Evolutionary conservation across 2,888 invertebrate species (phyloP), one percentile per base, ranked within the genome.

Genomic region (Litoditis marina): DNA sequence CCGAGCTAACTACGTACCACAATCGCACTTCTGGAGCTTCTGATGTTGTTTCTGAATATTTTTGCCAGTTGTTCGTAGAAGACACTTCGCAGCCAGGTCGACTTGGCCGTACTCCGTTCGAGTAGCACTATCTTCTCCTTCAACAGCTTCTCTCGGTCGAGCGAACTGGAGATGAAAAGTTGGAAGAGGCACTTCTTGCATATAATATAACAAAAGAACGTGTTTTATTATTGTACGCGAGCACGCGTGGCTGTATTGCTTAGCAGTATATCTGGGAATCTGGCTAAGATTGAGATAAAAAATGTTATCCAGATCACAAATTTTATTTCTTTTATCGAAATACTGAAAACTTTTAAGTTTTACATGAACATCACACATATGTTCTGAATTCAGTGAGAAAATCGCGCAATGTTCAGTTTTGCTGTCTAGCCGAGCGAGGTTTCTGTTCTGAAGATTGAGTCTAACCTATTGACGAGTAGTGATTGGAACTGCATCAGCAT

Each of bases 401-500:
- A 39, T 39, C 13, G n/a, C 19, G 19, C 8, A 44, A 19, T 44
- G 19, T 25, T 44, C 44, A 5, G 44, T 5, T 8, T n/a, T n/a
- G n/a, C n/a, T n/a, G n/a, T n/a, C n/a, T n/a, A n/a, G n/a, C n/a
- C n/a, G n/a, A n/a, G n/a, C n/a, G n/a, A n/a, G n/a, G n/a, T n/a
- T n/a, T n/a, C n/a, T n/a, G n/a, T n/a, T n/a, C n/a, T n/a, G n/a
- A n/a, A n/a, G n/a, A n/a, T n/a, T n/a, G n/a, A n/a, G n/a, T n/a
- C n/a, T n/a, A n/a, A n/a, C n/a, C n/a, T n/a, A n/a, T n/a, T n/a
- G n/a, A n/a, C n/a, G n/a, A 63, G 57, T 3, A 27, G 27, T 28
- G 46, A 25, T 36, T 63, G 16, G 13, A 67, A 30, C 44, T 72
- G 68, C 69, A 70, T 70, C 28, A 74, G 51, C 25, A 70, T 19